Conservation (phyloP, 2,113 vertebrate genomes). For the Machaerirhynchus nigripectus region DNA sequence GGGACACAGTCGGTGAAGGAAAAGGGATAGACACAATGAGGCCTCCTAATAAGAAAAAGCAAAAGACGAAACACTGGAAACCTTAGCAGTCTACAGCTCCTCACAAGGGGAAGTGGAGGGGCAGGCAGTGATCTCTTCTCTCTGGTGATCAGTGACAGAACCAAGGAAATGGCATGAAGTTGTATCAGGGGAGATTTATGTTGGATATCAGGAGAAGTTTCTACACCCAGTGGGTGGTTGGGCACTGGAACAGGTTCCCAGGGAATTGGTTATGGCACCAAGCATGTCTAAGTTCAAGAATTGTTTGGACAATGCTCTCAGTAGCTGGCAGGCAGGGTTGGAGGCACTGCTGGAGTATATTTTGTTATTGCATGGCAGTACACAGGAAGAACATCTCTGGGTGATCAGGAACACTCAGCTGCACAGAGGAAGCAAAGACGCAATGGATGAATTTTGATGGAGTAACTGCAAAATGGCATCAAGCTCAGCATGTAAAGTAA, state of each 20-base stretch:
- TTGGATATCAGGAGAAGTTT: background rate
- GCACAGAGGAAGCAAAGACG: background rate
- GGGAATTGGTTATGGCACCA: background rate
- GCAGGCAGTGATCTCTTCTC: background rate
- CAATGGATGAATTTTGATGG: background rate
- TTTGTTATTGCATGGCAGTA: background rate
- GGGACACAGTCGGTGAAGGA: background rate
- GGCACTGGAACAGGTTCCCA: background rate
- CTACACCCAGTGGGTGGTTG: background rate
- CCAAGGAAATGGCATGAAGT: background rate
- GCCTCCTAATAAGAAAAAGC: background rate
- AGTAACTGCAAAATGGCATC: background rate
- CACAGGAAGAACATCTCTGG: background rate
- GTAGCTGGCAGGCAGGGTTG: background rate
- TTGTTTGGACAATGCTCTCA: background rate
- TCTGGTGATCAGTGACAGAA: background rate
- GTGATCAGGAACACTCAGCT: background rate
- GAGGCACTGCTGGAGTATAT: background rate
- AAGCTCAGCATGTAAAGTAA: background rate
- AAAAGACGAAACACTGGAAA: background rate
- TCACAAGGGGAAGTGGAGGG: background rate
- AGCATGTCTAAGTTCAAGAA: background rate
- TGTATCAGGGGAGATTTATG: background rate
- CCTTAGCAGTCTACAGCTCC: background rate
- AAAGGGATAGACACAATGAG: background rate